These are phyloP conservation scores for Epinephelus lanceolatus DNA, from an alignment of 2,113 vertebrate genomes.

Conservation along the genomic window DNA sequence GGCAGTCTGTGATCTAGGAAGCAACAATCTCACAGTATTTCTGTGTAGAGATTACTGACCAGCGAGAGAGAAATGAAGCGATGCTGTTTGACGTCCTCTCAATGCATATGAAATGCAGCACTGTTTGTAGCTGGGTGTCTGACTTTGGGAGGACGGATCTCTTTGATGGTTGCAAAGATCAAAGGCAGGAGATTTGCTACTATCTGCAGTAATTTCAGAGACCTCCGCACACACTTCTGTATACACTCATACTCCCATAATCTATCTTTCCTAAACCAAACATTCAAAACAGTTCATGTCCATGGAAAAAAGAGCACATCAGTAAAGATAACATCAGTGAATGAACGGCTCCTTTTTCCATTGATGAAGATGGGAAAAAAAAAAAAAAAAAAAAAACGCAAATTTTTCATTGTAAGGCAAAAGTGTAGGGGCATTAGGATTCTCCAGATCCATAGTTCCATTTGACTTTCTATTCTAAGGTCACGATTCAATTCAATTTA, in stretches of 20 bases:
- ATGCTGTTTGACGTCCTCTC: slow-evolving; percentile 71
- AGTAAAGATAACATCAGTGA: not conserved
- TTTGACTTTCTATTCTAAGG: no score
- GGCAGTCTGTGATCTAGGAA: slow-evolving; percentile 38
- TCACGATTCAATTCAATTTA: no score
- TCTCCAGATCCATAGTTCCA: no score
- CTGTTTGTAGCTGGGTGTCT: slow-evolving; percentile 59
- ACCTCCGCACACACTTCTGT: not conserved
- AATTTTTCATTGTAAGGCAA: not conserved
- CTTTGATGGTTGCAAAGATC: slow-evolving; percentile 83
- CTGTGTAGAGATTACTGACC: slow-evolving; percentile 67
- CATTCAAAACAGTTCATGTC: slow-evolving; percentile 53
- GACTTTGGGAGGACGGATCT: slow-evolving; percentile 66
- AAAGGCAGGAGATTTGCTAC: slow-evolving; percentile 81
- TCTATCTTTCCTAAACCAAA: slow-evolving; percentile 19
- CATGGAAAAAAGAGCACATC: not conserved
- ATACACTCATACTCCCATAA: slow-evolving; percentile 8
- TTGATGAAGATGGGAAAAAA: not conserved
- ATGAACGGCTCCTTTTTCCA: not conserved
- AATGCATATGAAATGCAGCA: slow-evolving; percentile 68
- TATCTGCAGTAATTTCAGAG: slow-evolving; percentile 78
- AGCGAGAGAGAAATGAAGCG: slow-evolving; percentile 54
- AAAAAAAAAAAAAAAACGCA: not conserved
- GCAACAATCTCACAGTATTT: slow-evolving; percentile 54
- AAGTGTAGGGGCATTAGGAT: not conserved